Conservation (phyloP, 64 coral and sea anemone species). For the Acropora yongei region DNA sequence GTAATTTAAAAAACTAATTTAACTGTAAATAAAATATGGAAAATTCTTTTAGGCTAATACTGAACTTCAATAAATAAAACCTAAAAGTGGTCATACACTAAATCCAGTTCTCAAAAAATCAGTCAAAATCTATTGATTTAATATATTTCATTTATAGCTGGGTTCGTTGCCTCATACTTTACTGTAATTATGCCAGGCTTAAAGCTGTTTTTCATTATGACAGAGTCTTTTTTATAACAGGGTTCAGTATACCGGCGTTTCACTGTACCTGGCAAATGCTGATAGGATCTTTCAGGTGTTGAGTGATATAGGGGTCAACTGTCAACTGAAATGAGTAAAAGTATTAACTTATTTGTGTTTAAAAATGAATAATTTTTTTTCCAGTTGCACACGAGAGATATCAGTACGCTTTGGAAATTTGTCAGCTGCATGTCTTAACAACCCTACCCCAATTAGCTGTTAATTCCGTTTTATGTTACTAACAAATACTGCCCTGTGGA, state of each 20-base stretch:
- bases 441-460: background rate
- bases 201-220: background rate
- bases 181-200: background rate
- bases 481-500: too few species aligned
- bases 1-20: background rate
- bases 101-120: too few species aligned
- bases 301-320: background rate
- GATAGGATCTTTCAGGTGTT: slow-evolving; percentile 8
- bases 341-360: background rate
- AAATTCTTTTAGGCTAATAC: background rate
- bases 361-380: slow-evolving; percentile 1
- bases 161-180: background rate
- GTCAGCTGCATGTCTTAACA: slow-evolving; percentile 9
- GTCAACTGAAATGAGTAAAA: background rate
- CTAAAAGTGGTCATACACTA: too few species aligned
- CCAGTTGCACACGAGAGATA: slow-evolving; percentile 6
- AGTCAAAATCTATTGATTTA: too few species aligned
- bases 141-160: background rate
- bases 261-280: background rate
- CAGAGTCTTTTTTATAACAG: background rate
- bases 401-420: background rate
- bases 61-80: too few species aligned
- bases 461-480: background rate
- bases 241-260: background rate
- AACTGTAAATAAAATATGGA: slow-evolving; percentile 5